Conservation (phyloP, 2,113 vertebrate species). For the Takifugu flavidus region DNA sequence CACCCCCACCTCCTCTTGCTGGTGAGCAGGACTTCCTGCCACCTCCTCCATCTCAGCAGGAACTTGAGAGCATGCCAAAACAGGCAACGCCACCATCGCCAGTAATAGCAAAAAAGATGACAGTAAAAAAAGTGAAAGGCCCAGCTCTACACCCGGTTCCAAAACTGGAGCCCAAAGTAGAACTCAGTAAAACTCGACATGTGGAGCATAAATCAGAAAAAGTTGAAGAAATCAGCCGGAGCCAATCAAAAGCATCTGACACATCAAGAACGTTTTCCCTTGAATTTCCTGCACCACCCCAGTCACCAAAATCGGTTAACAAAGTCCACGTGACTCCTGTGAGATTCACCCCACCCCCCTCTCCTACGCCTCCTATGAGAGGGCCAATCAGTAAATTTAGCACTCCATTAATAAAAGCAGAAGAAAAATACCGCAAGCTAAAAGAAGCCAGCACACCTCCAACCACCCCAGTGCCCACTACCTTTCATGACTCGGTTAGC, state of each 20-base stretch:
- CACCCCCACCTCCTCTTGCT: constrained; percentile 53
- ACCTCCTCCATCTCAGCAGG: constrained; percentile 71
- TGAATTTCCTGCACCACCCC: constrained; percentile 56
- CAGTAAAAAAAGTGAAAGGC: constrained; percentile 68
- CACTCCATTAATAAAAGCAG: constrained; percentile 88
- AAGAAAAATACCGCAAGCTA: constrained; percentile 81
- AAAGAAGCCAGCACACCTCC: constrained; percentile 73
- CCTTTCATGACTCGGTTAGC: constrained; percentile 60
- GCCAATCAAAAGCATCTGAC: constrained; percentile 33
- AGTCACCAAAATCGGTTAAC: constrained; percentile 59
- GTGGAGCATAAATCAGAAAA: constrained; percentile 33
- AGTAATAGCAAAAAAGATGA: constrained; percentile 64
- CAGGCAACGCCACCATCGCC: constrained; percentile 48
- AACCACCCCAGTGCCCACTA: constrained; percentile 55
- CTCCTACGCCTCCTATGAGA: constrained; percentile 63
- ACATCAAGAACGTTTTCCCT: constrained; percentile 37
- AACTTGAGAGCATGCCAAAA: constrained; percentile 66
- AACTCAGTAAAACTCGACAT: constrained; percentile 49
- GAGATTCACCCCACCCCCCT: constrained; percentile 78
- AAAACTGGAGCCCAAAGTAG: constrained; percentile 70
- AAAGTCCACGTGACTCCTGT: constrained; percentile 51
- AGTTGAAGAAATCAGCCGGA: constrained; percentile 43
- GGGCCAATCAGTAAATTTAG: constrained; percentile 83
- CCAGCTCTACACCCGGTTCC: constrained; percentile 67
- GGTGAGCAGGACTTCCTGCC: constrained; percentile 68